Evolutionary conservation across 2,888 invertebrate genomes (phyloP), one percentile per base, ranked within the genome.

Genomic region (Drosophila formosana): DNA sequence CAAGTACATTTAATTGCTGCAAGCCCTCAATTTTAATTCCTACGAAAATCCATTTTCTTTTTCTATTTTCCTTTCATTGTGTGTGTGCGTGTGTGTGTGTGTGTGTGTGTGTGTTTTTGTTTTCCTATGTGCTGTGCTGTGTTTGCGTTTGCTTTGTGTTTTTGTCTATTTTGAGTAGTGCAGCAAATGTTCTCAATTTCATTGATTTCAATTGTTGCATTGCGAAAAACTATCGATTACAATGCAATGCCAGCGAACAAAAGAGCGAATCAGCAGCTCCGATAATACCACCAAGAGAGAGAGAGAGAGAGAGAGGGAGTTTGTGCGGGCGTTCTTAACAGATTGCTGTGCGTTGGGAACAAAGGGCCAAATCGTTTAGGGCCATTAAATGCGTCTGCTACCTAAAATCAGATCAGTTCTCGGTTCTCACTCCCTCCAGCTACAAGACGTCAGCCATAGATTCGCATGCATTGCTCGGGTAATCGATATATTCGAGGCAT

Each of bases 1-100:
- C 85, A 82, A 89, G 85, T 87, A 85, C 75, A 89, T 85, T 86
- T 84, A 89, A 86, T 86, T 89, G 88, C 77, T 67, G 75, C 63
- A 56, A 78, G 65, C 75, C 75, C 75, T 76, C 79, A 47, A 76
- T 75, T 78, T 63, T 51, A 75, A 69, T 76, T 76, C 66, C 60
- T 46, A 57, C 68, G 62, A 78, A 74, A 63, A 70, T 50, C 67
- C 39, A 68, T 74, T 75, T 74, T 56, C 70, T 52, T 43, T 68
- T 55, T 51, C 34, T 41, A 30, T 50, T 43, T 66, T 66, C 37
- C 47, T 45, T 34, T 57, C 11, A 28, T n/a, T n/a, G n/a, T n/a
- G n/a, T n/a, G n/a, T n/a, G n/a, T n/a, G n/a, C n/a, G n/a, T n/a
- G 47, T 58, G 45, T 49, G 18, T 18, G 18, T 1, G 18, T 52